These are phyloP conservation scores for Anticlea derivata DNA, from an alignment of 2,888 invertebrate species.

Conservation along the genomic window DNA sequence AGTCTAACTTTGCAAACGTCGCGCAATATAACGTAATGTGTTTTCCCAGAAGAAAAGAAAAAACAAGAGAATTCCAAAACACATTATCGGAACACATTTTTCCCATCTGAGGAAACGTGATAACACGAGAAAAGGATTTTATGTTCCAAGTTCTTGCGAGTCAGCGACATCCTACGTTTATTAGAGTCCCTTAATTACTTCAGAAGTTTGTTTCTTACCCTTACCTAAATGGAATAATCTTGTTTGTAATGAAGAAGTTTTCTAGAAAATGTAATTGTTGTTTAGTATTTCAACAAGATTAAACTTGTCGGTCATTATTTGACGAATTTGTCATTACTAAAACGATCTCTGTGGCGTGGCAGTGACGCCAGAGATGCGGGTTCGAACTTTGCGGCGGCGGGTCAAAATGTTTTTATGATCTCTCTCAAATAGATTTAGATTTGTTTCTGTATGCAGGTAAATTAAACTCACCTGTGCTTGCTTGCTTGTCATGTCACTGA, in stretches of 20 bases:
- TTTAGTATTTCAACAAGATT: no score
- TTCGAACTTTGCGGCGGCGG: no score
- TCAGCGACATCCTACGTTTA: constrained; percentile 46
- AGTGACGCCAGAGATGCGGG: no score
- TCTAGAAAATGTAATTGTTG: background rate
- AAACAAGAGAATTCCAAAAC: constrained; percentile 52
- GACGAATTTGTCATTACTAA: no score
- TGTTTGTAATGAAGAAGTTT: background rate
- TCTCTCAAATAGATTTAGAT: no score
- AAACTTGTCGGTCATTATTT: no score
- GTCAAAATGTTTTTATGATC: no score
- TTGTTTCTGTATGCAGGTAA: no score
- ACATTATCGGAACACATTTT: constrained; percentile 70
- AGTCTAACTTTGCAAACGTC: constrained; percentile 17
- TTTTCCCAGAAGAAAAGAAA: constrained; percentile 38
- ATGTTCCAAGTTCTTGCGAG: constrained; percentile 49
- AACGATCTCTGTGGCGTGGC: no score
- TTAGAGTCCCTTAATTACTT: constrained; percentile 58
- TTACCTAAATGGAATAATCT: constrained; percentile 20
- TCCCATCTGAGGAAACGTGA: constrained; percentile 61
- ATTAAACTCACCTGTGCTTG: no score
- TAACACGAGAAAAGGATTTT: constrained; percentile 69
- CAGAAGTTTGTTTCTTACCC: constrained; percentile 38
- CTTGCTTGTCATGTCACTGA: no score
- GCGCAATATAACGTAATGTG: constrained; percentile 26